Conservation (phyloP, 2,797 vertebrate genomes). For the Mormyrops attenuatus region DNA sequence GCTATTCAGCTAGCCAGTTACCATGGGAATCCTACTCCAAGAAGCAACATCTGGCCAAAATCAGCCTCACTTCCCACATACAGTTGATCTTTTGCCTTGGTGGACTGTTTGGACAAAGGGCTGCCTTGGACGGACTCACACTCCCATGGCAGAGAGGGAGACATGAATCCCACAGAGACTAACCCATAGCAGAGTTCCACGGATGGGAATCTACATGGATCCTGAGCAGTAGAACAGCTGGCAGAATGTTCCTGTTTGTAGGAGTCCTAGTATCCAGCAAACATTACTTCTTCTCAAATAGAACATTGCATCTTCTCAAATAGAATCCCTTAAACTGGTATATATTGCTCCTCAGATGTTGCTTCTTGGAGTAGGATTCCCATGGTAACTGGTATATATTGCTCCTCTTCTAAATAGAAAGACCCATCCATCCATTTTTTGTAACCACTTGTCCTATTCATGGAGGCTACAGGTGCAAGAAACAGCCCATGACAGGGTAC, state of each 20-base stretch:
- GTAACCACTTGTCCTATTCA: not conserved
- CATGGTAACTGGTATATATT: not conserved
- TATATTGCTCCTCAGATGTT: not conserved
- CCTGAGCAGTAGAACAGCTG: not conserved
- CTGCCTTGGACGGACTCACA: not conserved
- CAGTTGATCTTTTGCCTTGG: not conserved
- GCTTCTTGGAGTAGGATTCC: no score
- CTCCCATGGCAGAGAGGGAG: not conserved
- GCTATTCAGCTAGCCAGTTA: not conserved
- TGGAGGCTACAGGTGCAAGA: not conserved
- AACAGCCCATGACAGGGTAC: not conserved
- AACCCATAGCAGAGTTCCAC: not conserved
- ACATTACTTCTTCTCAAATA: not conserved
- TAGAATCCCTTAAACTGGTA: not conserved
- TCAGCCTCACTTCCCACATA: not conserved
- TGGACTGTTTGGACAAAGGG: not conserved
- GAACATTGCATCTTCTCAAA: not conserved
- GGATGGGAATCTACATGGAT: not conserved
- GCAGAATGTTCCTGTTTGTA: not conserved
- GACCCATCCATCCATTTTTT: not conserved
- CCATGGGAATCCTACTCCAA: not conserved
- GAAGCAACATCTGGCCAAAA: conserved; percentile 6
- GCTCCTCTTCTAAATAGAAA: not conserved
- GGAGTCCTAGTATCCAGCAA: not conserved
- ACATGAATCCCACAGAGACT: not conserved